Base-by-base conservation (phyloP, 2,888 invertebrate species). In the Mayetiola destructor region DNA sequence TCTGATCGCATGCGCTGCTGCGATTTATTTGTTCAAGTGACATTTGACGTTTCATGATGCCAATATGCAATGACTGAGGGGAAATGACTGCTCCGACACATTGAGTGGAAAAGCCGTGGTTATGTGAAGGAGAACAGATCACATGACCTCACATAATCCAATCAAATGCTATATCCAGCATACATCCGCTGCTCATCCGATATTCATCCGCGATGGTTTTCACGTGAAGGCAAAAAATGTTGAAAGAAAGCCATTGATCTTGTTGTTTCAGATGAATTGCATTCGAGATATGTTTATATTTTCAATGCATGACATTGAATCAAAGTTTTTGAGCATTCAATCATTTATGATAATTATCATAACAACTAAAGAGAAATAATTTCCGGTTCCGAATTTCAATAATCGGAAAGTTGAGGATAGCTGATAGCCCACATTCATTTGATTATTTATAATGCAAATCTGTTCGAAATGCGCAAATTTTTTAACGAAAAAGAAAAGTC, bases 251-350 rank as follows among this genome's bases (percentile, higher is more conserved):
- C n/a, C n/a, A n/a, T n/a, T 10, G 14, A n/a, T 23, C 23, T 14
- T 16, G 23, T n/a, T 6, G n/a, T 23, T 23, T 27, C n/a, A n/a
- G 10, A 48, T 27, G 27, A 23, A 48, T 48, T 8, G 21, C 21
- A 40, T 21, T 3, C 21, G 18, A 48, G 27, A 48, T 27, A 48
- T 48, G 27, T n/a, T 48, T 48, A 14, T 16, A 48, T 48, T 48
- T 48, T 48, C 48, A 48, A 27, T 48, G 48, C 48, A 16, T 48
- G 48, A 48, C 23, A 48, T 48, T 48, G 48, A n/a, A 23, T 48
- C 48, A 48, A 23, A 27, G 27, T 48, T 48, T 48, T 48, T 48
- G 27, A 48, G 48, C 48, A 48, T 27, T 48, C 48, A 48, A 37
- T 27, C 27, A 48, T 40, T 12, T 5, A 8, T 36, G 14, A 36